phyloP scores from a whole-genome alignment of 1,140 invertebrate genomes.

The Leptoteleia sp. region DNA sequence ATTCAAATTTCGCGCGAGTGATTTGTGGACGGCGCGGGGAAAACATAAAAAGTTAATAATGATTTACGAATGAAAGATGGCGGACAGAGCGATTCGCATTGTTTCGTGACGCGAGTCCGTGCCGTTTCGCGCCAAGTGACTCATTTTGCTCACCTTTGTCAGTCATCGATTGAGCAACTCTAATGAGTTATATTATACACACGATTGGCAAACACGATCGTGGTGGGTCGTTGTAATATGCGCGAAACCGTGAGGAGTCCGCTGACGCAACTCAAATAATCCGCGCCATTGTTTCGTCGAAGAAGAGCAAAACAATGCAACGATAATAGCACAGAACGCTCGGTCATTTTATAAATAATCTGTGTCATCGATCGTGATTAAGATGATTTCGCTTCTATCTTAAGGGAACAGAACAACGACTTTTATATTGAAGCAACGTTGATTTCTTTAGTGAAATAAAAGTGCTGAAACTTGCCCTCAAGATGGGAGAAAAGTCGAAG shows the following conservation, averaged over 20 bases:
- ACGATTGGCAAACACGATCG: slow-evolving; percentile 69
- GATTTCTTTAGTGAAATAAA: no score
- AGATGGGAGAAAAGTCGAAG: no score
- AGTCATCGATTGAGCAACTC: slow-evolving; percentile 70
- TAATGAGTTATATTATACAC: slow-evolving; percentile 72
- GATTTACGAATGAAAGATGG: slow-evolving; percentile 41
- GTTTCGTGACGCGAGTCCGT: slow-evolving; percentile 27
- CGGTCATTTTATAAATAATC: slow-evolving; percentile 40
- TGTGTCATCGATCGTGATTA: slow-evolving; percentile 46
- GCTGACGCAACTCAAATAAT: slow-evolving; percentile 68
- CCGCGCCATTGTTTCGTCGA: slow-evolving; percentile 64
- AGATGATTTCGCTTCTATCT: slow-evolving; percentile 3
- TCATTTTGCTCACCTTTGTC: slow-evolving; percentile 60
- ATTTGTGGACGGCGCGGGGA: slow-evolving; percentile 26
- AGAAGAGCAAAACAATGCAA: slow-evolving; percentile 58
- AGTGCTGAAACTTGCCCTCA: no score
- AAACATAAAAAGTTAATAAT: slow-evolving; percentile 39
- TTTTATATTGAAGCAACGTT: no score
- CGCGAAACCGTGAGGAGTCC: slow-evolving; percentile 67
- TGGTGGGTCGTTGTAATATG: slow-evolving; percentile 60
- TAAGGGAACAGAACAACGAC: no score
- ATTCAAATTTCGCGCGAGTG: slow-evolving; percentile 20
- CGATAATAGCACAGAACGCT: slow-evolving; percentile 40
- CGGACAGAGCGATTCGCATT: slow-evolving; percentile 16
- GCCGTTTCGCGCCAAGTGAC: slow-evolving; percentile 32